Evolutionary conservation across 2,797 vertebrate species (phyloP), one percentile per base, ranked within the genome.

Genomic region (Neosalanx taihuensis): DNA sequence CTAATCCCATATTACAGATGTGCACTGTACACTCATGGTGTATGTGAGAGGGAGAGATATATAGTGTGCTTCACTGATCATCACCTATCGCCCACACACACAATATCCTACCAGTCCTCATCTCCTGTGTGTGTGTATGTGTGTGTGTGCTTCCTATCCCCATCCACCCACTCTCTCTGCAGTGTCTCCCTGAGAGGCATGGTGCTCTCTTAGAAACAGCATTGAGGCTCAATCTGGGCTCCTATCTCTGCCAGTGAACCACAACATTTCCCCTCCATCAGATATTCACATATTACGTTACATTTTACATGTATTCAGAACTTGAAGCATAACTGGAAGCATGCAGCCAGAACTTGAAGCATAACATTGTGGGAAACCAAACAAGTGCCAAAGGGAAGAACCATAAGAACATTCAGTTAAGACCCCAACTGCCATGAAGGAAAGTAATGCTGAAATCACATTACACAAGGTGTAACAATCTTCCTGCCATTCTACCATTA

Each of bases 181-280:
- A 12, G n/a, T 65, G 9, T 6, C 17, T 64, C 15, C 41, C 71
- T 74, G 67, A 72, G 81, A 79, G 73, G 73, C 77, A 64, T 6
- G 23, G 64, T 35, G 7, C 13, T 76, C 68, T 20, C 75, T 20
- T 74, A 76, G 68, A 74, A 41, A 30, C 78, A 71, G 56, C 75
- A 75, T 83, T 85, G 84, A 77, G 73, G 81, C 56, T 72, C 85
- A 85, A 84, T 86, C 84, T 89, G 87, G 82, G 80, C 71, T 67
- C 31, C 17, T n/a, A n/a, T 56, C 15, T 17, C 51, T 56, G 41
- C 41, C 41, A 46, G 41, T 46, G 35, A 6, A 5, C 13, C 26
- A 23, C 9, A 46, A 26, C 29, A 12, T 46, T 46, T 46, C 15
- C 30, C 60, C 33, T 62, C 60, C 30, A 46, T 12, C 29, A 4